These are phyloP conservation scores for Coptodon rendalli DNA, from an alignment of 2,113 vertebrate species.

Conservation along the genomic window DNA sequence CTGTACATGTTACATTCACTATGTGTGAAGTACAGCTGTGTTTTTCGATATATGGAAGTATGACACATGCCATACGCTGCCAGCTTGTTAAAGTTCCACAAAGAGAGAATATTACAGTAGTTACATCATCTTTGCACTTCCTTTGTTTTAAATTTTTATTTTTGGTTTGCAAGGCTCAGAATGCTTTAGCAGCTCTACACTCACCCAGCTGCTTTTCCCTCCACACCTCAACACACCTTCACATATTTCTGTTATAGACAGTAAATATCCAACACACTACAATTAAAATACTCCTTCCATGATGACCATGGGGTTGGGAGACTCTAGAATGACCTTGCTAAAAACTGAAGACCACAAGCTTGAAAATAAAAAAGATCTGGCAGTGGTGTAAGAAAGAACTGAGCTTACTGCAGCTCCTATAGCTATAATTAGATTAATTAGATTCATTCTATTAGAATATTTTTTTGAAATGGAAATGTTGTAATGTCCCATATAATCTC, in stretches of 20 bases:
- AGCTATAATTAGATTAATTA: background rate
- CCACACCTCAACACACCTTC: background rate
- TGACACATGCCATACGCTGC: background rate
- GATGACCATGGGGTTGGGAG: too few relatives aligned
- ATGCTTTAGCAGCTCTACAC: background rate
- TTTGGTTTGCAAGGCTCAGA: background rate
- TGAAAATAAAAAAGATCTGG: background rate
- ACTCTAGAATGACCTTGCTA: background rate
- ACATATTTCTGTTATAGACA: fast-evolving
- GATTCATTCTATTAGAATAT: background rate
- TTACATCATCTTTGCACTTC: background rate
- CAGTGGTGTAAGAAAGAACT: background rate
- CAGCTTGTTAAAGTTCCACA: background rate
- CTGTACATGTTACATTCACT: fast-evolving
- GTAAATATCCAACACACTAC: background rate
- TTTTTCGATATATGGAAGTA: background rate
- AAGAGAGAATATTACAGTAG: background rate
- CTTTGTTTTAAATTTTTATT: background rate
- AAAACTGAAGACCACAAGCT: background rate
- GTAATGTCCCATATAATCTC: background rate
- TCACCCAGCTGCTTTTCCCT: background rate
- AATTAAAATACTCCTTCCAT: fast-evolving
- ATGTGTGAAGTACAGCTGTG: background rate
- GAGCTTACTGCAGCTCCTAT: fast-evolving
- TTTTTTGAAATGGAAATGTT: background rate